Conservation (phyloP, 1,140 invertebrate species). For the Euwallacea fornicatus region DNA sequence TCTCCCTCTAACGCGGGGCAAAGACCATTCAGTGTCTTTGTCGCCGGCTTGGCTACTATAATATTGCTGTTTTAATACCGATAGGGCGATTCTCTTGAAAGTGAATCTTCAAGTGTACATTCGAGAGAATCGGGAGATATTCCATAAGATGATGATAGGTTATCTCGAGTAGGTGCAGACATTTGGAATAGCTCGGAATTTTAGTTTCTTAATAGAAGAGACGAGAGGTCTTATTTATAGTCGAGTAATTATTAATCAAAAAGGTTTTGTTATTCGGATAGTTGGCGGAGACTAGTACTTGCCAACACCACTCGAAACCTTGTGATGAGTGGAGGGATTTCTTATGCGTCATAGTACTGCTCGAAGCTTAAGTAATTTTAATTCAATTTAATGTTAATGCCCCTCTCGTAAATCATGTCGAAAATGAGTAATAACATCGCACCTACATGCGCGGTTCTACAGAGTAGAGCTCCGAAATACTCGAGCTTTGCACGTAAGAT, state of each 20-base stretch:
- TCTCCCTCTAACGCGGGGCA: slow-evolving; percentile 36
- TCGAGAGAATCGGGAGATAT: slow-evolving; percentile 3
- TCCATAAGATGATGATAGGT: neutral
- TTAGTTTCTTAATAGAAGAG: neutral
- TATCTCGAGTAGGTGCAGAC: slow-evolving; percentile 9
- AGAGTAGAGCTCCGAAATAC: too few relatives aligned
- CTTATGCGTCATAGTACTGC: neutral
- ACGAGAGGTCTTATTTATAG: slow-evolving; percentile 42
- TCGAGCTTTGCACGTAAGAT: too few relatives aligned
- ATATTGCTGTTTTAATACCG: slow-evolving; percentile 51
- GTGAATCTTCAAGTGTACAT: neutral
- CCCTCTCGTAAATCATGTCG: slow-evolving; percentile 1
- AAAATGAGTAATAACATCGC: neutral
- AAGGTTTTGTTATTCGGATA: neutral
- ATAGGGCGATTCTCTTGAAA: slow-evolving; percentile 30
- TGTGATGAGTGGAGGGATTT: neutral
- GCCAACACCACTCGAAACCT: neutral
- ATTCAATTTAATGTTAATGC: neutral
- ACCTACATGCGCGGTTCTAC: too few relatives aligned
- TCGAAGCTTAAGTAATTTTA: neutral
- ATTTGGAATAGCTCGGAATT: slow-evolving; percentile 1
- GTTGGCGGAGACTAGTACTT: neutral
- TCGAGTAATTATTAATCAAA: slow-evolving; percentile 3
- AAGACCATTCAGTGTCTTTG: slow-evolving; percentile 41
- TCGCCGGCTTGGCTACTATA: slow-evolving; percentile 49